Evolutionary conservation across 2,797 vertebrate species (phyloP), one percentile per base, ranked within the genome.

Genomic region (Brachymystax lenok): DNA sequence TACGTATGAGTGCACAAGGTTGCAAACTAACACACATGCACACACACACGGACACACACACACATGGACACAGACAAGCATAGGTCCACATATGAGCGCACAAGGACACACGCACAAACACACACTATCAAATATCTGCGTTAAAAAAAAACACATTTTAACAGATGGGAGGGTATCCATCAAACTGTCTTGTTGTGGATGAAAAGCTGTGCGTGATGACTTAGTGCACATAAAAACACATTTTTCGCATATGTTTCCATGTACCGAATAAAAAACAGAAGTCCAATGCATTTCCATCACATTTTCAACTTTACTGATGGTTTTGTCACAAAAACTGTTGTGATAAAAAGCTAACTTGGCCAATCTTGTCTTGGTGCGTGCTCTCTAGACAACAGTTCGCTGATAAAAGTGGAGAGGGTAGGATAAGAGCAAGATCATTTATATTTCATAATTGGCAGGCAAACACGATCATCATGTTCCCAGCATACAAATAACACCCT

Each of bases 381-480:
- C 40, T 46, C 10, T 46, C 40, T 46, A 46, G 40, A 46, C 40
- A 46, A 12, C 10, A 46, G 87, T 83, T 72, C 76, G 76, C 54
- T 74, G 35, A 54, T 6, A 46, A 12, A 12, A 13, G 10, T 63
- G 1, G 52, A 68, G 46, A 59, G 4, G 69, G 71, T 63, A 64
- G 21, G 77, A 80, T 74, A 82, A 56, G 78, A 80, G 85, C 2
- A 76, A 83, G 74, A 46, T 46, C 2, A 46, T 46, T 10, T 46
- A 10, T 46, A 46, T 46, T 46, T 46, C 2, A 46, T 46, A 46
- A 46, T 46, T 46, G 40, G 40, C 40, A 46, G 40, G 10, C 10
- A 46, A 46, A 46, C 40, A 46, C 40, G 40, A 46, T 46, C 40
- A 46, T 46, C 10, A 3, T 46, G 10, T 46, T 0, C 2, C 40